Conservation (phyloP, 2,113 vertebrate species). For the Spermophilus dauricus region DNA sequence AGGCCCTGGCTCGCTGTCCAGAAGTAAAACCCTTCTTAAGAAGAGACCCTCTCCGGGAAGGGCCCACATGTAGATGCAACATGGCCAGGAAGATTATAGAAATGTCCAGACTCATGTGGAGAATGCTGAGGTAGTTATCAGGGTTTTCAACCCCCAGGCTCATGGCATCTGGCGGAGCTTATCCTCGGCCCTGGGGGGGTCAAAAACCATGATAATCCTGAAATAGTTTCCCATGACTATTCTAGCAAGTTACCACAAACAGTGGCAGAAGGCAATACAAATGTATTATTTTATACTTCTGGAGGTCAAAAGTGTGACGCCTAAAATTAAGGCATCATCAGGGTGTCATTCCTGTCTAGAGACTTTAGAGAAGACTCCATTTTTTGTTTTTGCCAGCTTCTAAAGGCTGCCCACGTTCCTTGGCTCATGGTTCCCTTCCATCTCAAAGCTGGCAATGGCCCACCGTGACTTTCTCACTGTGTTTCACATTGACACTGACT, state of each 20-base stretch:
- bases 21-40: neutral
- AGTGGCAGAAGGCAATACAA: conserved; percentile 13
- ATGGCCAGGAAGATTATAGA: neutral
- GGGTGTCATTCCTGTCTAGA: neutral
- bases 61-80: too few relatives aligned
- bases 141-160: neutral
- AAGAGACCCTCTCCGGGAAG: neutral
- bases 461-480: neutral
- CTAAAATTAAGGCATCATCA: neutral
- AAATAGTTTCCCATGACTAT: neutral
- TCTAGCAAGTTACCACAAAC: neutral
- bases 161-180: neutral
- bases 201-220: neutral
- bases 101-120: neutral
- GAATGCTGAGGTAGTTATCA: neutral
- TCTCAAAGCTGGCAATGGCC: neutral
- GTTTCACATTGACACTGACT: neutral
- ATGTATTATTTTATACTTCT: neutral
- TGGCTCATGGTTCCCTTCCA: neutral
- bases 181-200: neutral
- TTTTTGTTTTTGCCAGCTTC: neutral
- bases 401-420: neutral
- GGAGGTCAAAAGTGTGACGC: neutral
- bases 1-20: neutral
- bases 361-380: neutral